Evolutionary conservation across 2,113 vertebrate species (phyloP).

Genomic region (Percina caprodes): DNA sequence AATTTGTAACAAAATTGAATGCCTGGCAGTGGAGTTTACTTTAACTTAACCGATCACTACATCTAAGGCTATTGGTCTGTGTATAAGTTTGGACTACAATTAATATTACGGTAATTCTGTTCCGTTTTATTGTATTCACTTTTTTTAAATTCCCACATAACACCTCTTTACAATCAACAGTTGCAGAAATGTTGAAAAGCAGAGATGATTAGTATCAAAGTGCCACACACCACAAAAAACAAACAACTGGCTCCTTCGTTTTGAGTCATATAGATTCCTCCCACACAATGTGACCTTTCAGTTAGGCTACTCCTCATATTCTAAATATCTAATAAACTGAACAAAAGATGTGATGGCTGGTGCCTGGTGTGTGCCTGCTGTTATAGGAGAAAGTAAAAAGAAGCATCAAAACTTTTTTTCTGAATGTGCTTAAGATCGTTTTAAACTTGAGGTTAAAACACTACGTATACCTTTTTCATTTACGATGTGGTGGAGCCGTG

Average conservation of each 20-base stretch:
- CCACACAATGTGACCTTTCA: slow-evolving; percentile 79
- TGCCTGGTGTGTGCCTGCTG: no score
- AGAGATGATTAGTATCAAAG: slow-evolving; percentile 32
- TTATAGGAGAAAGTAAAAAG: no score
- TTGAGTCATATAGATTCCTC: slow-evolving; percentile 76
- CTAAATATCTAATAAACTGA: slow-evolving; percentile 62
- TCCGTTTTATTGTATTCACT: neutral
- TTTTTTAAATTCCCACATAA: neutral
- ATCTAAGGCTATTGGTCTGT: neutral
- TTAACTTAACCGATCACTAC: slow-evolving; percentile 10
- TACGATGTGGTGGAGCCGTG: no score
- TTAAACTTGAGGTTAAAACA: no score
- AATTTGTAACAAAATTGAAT: neutral
- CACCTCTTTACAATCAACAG: slow-evolving; percentile 22
- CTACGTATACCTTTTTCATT: no score
- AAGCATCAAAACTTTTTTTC: no score
- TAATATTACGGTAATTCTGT: neutral
- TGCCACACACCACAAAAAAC: slow-evolving; percentile 41
- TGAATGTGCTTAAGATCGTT: no score
- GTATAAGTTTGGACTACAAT: neutral
- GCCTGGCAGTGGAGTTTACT: neutral
- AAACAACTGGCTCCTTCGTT: slow-evolving; percentile 51
- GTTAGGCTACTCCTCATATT: slow-evolving; percentile 56
- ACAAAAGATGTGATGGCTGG: slow-evolving; percentile 29
- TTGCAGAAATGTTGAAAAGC: slow-evolving; percentile 9